Percentiles rank a stretch among this genome's conserved stretches.
Conservation (phyloP, 37 sponge, comb jelly and placozoan genomes). For the Chondrosia reniformis region DNA sequence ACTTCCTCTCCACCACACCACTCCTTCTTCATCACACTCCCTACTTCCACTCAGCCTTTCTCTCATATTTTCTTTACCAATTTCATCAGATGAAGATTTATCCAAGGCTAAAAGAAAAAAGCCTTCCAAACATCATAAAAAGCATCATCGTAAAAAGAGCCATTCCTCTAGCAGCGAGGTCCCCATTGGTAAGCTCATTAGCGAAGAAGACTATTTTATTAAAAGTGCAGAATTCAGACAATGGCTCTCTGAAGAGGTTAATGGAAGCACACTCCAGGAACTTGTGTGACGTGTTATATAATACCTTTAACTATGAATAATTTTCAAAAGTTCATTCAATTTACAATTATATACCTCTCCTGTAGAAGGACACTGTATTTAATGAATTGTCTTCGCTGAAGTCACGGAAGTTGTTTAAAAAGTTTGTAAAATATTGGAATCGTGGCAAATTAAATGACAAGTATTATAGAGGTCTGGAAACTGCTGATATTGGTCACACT, state of each 20-base stretch:
- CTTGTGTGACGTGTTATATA: background rate
- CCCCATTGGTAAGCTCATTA: conserved; percentile 47
- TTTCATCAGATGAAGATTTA: too few relatives aligned
- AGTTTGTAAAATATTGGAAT: conserved; percentile 84
- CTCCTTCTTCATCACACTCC: too few relatives aligned
- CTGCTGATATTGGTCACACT: conserved; percentile 29
- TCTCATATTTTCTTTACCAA: too few relatives aligned
- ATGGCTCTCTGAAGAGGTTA: conserved; percentile 82
- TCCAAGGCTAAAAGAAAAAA: too few relatives aligned
- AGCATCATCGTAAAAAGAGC: background rate
- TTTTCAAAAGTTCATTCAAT: too few relatives aligned
- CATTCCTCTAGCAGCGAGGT: background rate
- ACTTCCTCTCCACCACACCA: too few relatives aligned
- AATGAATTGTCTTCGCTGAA: conserved; percentile 61
- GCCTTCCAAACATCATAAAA: too few relatives aligned
- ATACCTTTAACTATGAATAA: background rate
- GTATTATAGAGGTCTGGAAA: conserved; percentile 67
- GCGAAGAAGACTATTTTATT: conserved; percentile 61
- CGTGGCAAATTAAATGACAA: conserved; percentile 51
- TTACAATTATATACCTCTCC: background rate
- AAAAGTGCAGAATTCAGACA: conserved; percentile 79
- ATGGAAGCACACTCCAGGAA: background rate
- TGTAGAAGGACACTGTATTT: conserved; percentile 47
- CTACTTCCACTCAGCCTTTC: too few relatives aligned
- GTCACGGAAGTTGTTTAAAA: conserved; percentile 71